Conservation (phyloP, 1,140 invertebrate species). For the Grapholita molesta region DNA sequence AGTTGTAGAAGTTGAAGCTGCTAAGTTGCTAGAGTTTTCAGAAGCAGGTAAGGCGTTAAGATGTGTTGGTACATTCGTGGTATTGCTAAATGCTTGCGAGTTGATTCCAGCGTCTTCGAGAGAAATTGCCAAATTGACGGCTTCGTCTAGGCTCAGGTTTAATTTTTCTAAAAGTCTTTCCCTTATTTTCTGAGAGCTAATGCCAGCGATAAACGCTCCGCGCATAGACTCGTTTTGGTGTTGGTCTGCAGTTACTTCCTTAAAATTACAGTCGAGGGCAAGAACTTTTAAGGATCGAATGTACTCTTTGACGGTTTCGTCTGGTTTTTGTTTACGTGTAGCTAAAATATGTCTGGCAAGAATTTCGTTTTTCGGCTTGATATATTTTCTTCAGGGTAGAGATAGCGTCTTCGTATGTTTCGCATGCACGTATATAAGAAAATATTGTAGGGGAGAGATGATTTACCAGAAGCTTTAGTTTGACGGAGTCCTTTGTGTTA, state of each 20-base stretch:
- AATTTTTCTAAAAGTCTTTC: conserved; percentile 25
- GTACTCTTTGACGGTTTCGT: conserved; percentile 24
- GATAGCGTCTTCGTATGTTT: conserved; percentile 20
- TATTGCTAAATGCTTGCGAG: background rate
- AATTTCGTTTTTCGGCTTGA: conserved; percentile 28
- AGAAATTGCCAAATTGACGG: conserved; percentile 21
- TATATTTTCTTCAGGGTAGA: conserved; percentile 17
- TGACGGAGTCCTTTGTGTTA: background rate
- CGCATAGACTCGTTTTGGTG: conserved; percentile 20
- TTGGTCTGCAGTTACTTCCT: conserved; percentile 21
- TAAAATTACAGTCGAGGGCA: conserved; percentile 26
- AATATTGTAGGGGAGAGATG: conserved; percentile 25
- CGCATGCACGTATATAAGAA: conserved; percentile 7
- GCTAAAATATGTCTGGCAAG: conserved; percentile 21
- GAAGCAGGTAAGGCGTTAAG: background rate
- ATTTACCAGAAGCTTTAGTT: conserved; percentile 23
- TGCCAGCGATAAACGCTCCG: conserved; percentile 28
- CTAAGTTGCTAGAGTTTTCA: background rate
- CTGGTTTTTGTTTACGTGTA: conserved; percentile 23
- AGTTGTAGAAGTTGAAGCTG: background rate
- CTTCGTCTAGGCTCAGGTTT: conserved; percentile 20
- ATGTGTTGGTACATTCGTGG: no score
- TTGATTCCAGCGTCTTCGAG: conserved; percentile 27
- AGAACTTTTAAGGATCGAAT: conserved; percentile 23
- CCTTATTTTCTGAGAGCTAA: conserved; percentile 21